These are phyloP conservation scores for Terebella lapidaria DNA, from an alignment of 2,888 invertebrate genomes.

Conservation along the genomic window DNA sequence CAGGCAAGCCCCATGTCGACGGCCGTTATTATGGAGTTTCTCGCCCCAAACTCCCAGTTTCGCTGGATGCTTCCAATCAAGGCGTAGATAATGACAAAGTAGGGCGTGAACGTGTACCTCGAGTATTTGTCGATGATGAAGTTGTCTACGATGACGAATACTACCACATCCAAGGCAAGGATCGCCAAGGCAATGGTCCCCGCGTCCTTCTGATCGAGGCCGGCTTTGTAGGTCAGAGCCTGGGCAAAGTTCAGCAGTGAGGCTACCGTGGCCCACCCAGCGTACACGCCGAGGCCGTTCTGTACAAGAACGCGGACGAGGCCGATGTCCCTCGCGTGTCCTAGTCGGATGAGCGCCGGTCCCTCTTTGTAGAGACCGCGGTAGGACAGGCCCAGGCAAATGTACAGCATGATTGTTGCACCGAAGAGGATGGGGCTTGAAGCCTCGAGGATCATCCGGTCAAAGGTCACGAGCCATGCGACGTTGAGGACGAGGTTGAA, in stretches of 20 bases:
- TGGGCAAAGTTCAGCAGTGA: constrained; percentile 33
- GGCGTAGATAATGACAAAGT: constrained; percentile 35
- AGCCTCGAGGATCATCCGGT: constrained; percentile 27
- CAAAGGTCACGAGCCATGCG: constrained; percentile 34
- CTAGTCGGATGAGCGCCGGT: constrained; percentile 24
- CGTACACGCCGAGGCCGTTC: constrained; percentile 38
- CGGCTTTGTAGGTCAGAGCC: constrained; percentile 26
- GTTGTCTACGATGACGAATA: constrained; percentile 30
- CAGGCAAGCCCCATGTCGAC: background rate
- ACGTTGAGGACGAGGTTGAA: constrained; percentile 29
- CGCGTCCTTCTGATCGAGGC: constrained; percentile 23
- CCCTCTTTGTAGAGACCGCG: constrained; percentile 22
- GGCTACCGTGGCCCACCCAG: constrained; percentile 37
- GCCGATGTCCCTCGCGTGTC: constrained; percentile 30
- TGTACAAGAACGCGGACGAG: constrained; percentile 32
- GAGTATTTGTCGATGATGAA: constrained; percentile 33
- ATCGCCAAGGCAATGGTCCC: constrained; percentile 29
- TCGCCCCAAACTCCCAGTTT: background rate
- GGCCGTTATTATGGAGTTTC: background rate
- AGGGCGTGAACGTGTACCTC: constrained; percentile 39
- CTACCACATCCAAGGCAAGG: constrained; percentile 24
- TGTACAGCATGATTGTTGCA: constrained; percentile 28
- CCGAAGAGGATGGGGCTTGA: constrained; percentile 27
- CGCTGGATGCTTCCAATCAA: constrained; percentile 28
- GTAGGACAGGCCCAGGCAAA: constrained; percentile 27